Percentiles rank a stretch among this genome's conserved stretches.
Conservation (phyloP, 2,113 vertebrate species). For the Myxocyprinus asiaticus region DNA sequence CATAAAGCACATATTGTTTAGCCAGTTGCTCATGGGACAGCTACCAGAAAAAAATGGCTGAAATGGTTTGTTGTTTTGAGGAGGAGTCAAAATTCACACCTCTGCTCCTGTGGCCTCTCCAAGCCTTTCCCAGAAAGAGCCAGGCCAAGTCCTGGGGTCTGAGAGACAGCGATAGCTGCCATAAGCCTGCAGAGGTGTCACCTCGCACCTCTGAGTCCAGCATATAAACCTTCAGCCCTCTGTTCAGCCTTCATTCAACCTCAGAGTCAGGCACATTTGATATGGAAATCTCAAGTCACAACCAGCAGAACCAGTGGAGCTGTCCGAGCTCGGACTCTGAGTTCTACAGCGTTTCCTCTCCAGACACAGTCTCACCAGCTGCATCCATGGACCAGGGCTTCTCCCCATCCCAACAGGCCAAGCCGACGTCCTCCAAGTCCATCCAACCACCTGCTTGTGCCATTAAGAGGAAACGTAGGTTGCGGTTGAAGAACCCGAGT, state of each 20-base stretch:
- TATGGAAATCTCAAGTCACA: constrained; percentile 71
- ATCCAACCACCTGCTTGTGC: constrained; percentile 45
- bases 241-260: constrained; percentile 41
- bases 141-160: constrained; percentile 31
- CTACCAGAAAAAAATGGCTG: constrained; percentile 32
- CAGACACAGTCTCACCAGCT: constrained; percentile 72
- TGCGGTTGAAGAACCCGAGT: constrained; percentile 67
- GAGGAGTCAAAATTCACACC: constrained; percentile 83
- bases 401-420: constrained; percentile 57
- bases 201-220: constrained; percentile 75
- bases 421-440: constrained; percentile 37
- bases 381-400: constrained; percentile 71
- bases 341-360: constrained; percentile 72
- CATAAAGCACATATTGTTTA: constrained; percentile 46
- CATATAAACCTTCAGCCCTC: constrained; percentile 70
- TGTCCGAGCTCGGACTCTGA: constrained; percentile 72
- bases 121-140: constrained; percentile 74
- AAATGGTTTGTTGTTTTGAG: constrained; percentile 70
- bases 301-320: constrained; percentile 66
- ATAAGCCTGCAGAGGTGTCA: constrained; percentile 79
- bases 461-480: constrained; percentile 43
- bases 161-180: constrained; percentile 52
- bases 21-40: background rate
- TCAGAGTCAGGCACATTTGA: constrained; percentile 51
- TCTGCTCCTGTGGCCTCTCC: constrained; percentile 60